These are phyloP conservation scores for Serilophus lunatus DNA, from an alignment of 2,113 vertebrate genomes.

Conservation along the genomic window DNA sequence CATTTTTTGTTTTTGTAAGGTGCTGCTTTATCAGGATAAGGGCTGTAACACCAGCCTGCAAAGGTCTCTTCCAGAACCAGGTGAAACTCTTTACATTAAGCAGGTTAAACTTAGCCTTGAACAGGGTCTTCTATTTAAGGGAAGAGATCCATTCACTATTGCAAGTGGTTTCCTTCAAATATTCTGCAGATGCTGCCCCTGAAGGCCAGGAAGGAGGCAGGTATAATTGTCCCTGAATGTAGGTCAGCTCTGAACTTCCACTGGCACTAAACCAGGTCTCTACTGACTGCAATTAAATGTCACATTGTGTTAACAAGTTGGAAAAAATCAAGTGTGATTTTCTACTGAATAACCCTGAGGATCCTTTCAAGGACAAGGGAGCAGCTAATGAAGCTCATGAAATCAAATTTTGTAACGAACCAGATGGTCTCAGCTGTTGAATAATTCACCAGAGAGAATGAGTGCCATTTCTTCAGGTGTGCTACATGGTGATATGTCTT, in stretches of 20 bases:
- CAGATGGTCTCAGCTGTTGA: constrained; percentile 24
- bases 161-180: background rate
- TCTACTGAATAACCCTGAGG: background rate
- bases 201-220: background rate
- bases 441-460: constrained; percentile 3
- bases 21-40: background rate
- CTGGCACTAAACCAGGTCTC: background rate
- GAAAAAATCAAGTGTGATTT: constrained; percentile 1
- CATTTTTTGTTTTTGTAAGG: background rate
- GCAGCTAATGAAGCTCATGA: background rate
- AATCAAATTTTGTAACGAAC: background rate
- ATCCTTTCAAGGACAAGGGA: constrained; percentile 12
- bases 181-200: background rate
- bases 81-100: background rate
- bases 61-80: background rate
- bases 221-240: background rate
- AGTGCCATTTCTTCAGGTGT: constrained; percentile 32
- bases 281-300: constrained; percentile 22
- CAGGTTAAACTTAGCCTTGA: background rate
- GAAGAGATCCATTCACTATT: background rate
- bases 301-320: constrained; percentile 29
- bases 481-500: background rate
- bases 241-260: constrained; percentile 35
- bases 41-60: fast-evolving
- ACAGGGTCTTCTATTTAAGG: background rate